Conservation (phyloP, 2,888 invertebrate species). For the Chloroclystis v-ata region DNA sequence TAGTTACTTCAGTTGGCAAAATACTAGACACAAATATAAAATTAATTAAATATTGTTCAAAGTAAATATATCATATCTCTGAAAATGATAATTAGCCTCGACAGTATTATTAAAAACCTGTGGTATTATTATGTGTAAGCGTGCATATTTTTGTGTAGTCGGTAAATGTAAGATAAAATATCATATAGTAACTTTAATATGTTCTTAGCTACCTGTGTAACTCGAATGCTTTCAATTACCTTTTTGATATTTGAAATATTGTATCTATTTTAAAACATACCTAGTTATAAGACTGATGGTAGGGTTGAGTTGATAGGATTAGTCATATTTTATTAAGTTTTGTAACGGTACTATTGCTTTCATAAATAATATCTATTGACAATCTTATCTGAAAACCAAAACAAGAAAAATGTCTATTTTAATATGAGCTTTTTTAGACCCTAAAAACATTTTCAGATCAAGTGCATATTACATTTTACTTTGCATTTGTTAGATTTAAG, state of each 20-base stretch:
- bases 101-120: constrained; percentile 72
- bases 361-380: constrained; percentile 1
- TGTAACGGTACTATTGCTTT: constrained; percentile 57
- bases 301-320: constrained; percentile 52
- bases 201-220: constrained; percentile 42
- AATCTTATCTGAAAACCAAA: no score
- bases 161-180: constrained; percentile 52
- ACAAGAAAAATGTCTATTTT: no score
- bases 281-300: constrained; percentile 74
- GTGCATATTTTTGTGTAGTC: constrained; percentile 59
- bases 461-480: no score
- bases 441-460: no score
- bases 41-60: constrained; percentile 2
- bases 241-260: constrained; percentile 33
- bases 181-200: constrained; percentile 47
- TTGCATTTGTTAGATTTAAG: no score
- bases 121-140: constrained; percentile 57
- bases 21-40: constrained; percentile 12
- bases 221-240: constrained; percentile 34
- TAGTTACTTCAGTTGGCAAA: constrained; percentile 9
- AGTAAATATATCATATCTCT: constrained; percentile 66
- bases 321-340: constrained; percentile 37
- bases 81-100: constrained; percentile 52
- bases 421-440: no score
- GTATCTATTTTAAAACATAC: constrained; percentile 53